Conservation (phyloP, 1,140 invertebrate species). For the Belonocnema kinseyi region DNA sequence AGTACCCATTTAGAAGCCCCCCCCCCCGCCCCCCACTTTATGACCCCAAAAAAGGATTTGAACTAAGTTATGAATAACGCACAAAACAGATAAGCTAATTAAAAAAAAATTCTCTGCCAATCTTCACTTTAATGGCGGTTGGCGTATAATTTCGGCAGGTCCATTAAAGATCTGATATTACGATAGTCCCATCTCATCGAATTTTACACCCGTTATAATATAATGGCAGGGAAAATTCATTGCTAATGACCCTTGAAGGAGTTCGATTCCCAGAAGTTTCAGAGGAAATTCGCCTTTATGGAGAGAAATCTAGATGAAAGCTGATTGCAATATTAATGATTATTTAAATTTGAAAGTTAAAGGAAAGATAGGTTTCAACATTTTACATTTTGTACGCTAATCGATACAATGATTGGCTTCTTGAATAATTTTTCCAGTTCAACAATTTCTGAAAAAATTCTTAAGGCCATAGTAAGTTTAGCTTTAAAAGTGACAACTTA, state of each 20-base stretch:
- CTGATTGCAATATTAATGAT: not conserved
- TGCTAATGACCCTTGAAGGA: slow-evolving; percentile 46
- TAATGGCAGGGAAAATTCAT: slow-evolving; percentile 47
- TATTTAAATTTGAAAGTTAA: not conserved
- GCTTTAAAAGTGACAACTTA: no score
- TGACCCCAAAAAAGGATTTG: no score
- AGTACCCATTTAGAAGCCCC: no score
- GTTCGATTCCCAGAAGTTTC: not conserved
- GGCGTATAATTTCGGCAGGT: slow-evolving; percentile 43
- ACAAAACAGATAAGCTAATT: slow-evolving; percentile 10
- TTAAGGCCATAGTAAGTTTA: no score
- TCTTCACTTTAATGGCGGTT: slow-evolving; percentile 39
- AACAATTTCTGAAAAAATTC: no score
- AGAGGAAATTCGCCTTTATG: slow-evolving; percentile 29
- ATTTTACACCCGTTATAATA: slow-evolving; percentile 46
- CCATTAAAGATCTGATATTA: slow-evolving; percentile 38
- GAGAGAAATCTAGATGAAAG: slow-evolving; percentile 32
- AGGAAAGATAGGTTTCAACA: no score
- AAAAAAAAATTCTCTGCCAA: slow-evolving; percentile 40
- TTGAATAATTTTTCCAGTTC: no score
- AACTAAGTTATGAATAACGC: no score
- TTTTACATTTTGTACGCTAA: no score
- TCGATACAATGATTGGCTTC: no score
- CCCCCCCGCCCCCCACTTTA: no score
- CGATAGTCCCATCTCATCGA: slow-evolving; percentile 46